phyloP scores from a whole-genome alignment of 1,140 invertebrate species.

The Laupala kohalensis region DNA sequence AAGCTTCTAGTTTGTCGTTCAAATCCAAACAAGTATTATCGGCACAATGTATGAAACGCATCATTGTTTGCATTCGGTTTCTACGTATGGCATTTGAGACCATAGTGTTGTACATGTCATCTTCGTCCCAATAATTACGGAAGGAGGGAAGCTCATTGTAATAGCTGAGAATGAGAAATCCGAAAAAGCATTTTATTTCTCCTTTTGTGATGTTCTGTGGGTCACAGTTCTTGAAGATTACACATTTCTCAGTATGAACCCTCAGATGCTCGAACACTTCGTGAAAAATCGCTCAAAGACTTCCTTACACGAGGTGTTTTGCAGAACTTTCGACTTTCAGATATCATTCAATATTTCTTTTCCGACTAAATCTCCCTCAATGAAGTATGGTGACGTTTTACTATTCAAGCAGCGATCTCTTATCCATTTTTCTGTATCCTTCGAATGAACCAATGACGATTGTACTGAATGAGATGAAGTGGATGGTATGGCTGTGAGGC shows the following conservation, averaged over 20 bases:
- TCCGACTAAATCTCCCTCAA: no score
- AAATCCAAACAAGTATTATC: neutral
- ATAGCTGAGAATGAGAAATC: neutral
- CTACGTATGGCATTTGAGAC: neutral
- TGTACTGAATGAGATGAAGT: neutral
- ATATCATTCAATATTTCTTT: neutral
- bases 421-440: neutral
- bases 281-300: neutral
- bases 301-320: neutral
- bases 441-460: no score
- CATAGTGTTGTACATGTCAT: neutral
- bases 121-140: neutral
- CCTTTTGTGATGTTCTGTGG: neutral
- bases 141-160: neutral
- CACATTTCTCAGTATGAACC: neutral
- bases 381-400: no score
- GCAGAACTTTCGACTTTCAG: neutral
- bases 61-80: neutral
- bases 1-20: neutral
- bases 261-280: neutral
- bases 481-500: no score
- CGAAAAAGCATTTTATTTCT: neutral
- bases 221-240: neutral
- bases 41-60: neutral
- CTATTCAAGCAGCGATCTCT: neutral